These are phyloP conservation scores for Druon quercuslanigerum DNA, from an alignment of 1,140 invertebrate genomes.

Conservation along the genomic window DNA sequence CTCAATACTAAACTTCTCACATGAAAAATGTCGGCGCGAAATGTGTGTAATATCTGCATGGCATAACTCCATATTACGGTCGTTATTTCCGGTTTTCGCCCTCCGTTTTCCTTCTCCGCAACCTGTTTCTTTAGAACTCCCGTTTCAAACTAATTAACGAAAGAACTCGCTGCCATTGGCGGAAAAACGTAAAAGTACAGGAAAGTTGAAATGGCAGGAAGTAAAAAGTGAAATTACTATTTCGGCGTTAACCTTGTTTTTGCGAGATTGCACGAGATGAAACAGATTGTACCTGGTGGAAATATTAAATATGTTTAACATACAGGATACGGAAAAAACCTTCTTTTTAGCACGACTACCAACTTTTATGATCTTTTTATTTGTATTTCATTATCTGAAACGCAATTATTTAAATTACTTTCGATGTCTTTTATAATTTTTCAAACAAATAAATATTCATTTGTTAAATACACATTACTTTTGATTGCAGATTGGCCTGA, in stretches of 20 bases:
- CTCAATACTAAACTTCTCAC: background rate
- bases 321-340: no score
- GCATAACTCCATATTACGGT: conserved; percentile 30
- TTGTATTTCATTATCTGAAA: no score
- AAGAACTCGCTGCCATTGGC: background rate
- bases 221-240: no score
- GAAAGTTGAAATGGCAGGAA: background rate
- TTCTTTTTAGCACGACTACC: no score
- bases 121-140: conserved; percentile 31
- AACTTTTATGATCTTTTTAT: no score
- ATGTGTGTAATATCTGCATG: background rate
- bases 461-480: background rate
- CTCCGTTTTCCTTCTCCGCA: conserved; percentile 32
- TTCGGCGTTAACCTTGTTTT: no score
- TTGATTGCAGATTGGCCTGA: conserved; percentile 33
- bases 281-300: no score
- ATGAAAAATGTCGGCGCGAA: background rate
- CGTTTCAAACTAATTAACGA: conserved; percentile 10
- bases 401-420: no score
- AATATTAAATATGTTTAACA: no score
- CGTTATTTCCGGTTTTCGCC: conserved; percentile 35
- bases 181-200: background rate
- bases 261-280: no score
- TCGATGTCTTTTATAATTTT: conserved; percentile 5
- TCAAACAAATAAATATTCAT: background rate